Evolutionary conservation across 2,797 vertebrate genomes (phyloP).

Genomic region (Falco biarmicus): DNA sequence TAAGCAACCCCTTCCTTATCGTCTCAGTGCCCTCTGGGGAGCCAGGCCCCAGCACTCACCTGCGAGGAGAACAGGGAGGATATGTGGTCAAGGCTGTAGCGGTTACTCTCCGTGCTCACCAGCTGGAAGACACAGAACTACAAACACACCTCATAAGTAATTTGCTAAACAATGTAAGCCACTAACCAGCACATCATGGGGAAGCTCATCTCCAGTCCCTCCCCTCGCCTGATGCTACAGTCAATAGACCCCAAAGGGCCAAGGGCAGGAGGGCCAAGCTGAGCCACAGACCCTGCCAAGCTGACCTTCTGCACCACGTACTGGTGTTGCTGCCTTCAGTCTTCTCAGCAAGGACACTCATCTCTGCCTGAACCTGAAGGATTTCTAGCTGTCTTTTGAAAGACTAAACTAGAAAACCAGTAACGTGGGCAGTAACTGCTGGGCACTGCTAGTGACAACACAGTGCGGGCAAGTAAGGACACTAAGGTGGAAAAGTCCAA

Average conservation of each 20-base stretch:
- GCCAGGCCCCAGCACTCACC: conserved; percentile 69
- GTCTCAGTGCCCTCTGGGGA: accelerated
- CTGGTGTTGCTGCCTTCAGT: background rate
- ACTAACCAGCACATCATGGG: accelerated
- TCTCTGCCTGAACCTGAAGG: accelerated
- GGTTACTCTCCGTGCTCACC: conserved; percentile 85
- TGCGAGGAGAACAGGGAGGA: conserved; percentile 89
- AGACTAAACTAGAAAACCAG: background rate
- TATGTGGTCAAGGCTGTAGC: conserved; percentile 92
- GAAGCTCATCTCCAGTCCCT: background rate
- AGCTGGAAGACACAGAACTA: conserved; percentile 94
- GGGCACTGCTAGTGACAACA: background rate
- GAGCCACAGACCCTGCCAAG: background rate
- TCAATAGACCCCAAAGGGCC: too few species aligned
- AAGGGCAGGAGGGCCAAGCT: background rate
- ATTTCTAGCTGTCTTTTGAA: background rate
- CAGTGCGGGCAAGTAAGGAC: accelerated
- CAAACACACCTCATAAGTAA: background rate
- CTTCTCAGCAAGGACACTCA: background rate
- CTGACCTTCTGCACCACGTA: background rate
- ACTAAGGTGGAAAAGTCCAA: background rate
- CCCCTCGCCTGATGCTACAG: background rate
- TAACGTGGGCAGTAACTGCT: background rate
- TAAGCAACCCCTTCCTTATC: background rate
- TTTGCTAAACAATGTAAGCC: background rate